Conservation (phyloP, 2,113 vertebrate genomes). For the Ivindomyrus marchei region DNA sequence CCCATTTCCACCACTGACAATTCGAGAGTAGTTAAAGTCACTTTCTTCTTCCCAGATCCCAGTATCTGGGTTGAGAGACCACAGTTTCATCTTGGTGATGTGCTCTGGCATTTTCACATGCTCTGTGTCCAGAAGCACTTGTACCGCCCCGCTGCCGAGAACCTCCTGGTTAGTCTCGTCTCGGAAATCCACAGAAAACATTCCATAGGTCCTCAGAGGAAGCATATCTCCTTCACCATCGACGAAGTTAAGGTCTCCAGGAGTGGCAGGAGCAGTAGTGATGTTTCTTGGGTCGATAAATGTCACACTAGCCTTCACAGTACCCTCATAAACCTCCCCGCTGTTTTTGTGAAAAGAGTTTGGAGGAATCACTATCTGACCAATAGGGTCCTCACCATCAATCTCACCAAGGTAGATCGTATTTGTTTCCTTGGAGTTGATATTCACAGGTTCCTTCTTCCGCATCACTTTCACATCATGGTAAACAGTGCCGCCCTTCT, state of each 20-base stretch:
- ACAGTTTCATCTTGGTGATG: slow-evolving; percentile 79
- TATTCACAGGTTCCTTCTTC: slow-evolving; percentile 67
- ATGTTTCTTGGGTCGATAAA: slow-evolving; percentile 88
- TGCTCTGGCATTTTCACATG: slow-evolving; percentile 85
- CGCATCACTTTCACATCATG: slow-evolving; percentile 84
- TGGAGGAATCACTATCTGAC: slow-evolving; percentile 76
- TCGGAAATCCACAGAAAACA: slow-evolving; percentile 87
- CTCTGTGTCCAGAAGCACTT: slow-evolving; percentile 72
- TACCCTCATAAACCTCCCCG: slow-evolving; percentile 73
- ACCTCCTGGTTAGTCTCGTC: slow-evolving; percentile 60
- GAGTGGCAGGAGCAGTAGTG: slow-evolving; percentile 64
- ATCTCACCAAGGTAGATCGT: slow-evolving; percentile 71
- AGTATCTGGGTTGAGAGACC: slow-evolving; percentile 82
- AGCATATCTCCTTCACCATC: slow-evolving; percentile 75
- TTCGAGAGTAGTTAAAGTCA: slow-evolving; percentile 54
- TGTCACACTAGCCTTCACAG: slow-evolving; percentile 83
- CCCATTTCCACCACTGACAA: slow-evolving; percentile 22
- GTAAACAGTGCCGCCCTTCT: slow-evolving; percentile 75
- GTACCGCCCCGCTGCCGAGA: slow-evolving; percentile 69
- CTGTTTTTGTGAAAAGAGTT: slow-evolving; percentile 68
- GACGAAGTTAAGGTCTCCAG: slow-evolving; percentile 84
- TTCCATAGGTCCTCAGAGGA: slow-evolving; percentile 86
- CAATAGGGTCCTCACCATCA: slow-evolving; percentile 63
- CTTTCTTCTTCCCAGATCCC: slow-evolving; percentile 92
- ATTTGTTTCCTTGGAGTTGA: slow-evolving; percentile 66